A percentile compares a stretch with the other conserved stretches of the same genome.
These are phyloP conservation scores for Helicoverpa armigera DNA, from an alignment of 1,140 invertebrate species.

Conservation along the genomic window DNA sequence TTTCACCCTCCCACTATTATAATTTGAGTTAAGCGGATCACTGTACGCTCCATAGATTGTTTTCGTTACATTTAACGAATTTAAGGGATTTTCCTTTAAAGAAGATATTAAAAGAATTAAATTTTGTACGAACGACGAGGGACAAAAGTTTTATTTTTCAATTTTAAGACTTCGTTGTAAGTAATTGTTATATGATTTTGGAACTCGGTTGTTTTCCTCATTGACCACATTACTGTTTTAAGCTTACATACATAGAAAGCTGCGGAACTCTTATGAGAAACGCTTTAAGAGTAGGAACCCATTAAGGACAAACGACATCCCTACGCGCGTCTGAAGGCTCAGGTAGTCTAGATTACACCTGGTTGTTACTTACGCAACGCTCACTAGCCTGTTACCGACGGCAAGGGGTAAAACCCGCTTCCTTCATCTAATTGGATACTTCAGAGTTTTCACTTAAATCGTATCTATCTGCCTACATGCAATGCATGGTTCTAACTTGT, in stretches of 20 bases:
- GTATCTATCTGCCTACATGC: no score
- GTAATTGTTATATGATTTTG: no score
- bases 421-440: no score
- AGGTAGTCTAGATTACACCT: background rate
- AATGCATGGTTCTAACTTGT: no score
- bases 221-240: no score
- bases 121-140: no score
- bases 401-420: background rate
- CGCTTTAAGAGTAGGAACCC: background rate
- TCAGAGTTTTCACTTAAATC: no score
- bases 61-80: conserved; percentile 63
- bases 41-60: conserved; percentile 62
- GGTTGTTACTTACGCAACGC: background rate
- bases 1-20: conserved; percentile 71
- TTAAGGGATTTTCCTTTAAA: conserved; percentile 52
- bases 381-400: background rate
- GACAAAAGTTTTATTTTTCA: no score
- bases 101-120: background rate
- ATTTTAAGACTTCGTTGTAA: no score
- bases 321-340: background rate
- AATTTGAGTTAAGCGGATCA: conserved; percentile 72
- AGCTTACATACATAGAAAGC: background rate
- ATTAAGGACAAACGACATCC: background rate
- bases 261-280: background rate
- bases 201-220: no score